These are phyloP conservation scores for Misgurnus mizolepis DNA, from an alignment of 2,113 vertebrate genomes.

Conservation along the genomic window DNA sequence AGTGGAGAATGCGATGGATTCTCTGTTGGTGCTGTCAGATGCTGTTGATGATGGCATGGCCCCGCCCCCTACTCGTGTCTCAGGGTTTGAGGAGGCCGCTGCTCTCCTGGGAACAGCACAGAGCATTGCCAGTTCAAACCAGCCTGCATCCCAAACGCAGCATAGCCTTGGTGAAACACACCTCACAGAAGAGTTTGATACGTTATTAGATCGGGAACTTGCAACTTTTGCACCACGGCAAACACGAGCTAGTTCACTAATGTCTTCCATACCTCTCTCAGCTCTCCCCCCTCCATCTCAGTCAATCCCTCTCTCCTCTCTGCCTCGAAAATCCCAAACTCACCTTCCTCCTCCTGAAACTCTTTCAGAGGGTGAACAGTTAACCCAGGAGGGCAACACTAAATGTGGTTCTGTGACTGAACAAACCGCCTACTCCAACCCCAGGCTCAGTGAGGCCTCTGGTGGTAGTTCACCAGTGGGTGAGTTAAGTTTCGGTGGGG, in stretches of 20 bases:
- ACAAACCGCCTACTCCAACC: neutral
- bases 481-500: constrained; percentile 50
- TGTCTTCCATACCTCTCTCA: constrained; percentile 14
- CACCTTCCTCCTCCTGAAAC: constrained; percentile 38
- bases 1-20: constrained; percentile 96
- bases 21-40: constrained; percentile 87
- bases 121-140: neutral
- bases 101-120: constrained; percentile 63
- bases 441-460: constrained; percentile 7
- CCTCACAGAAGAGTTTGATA: constrained; percentile 80
- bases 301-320: constrained; percentile 36
- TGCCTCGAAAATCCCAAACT: constrained; percentile 38
- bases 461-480: constrained; percentile 43
- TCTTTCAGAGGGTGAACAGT: constrained; percentile 65
- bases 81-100: constrained; percentile 77
- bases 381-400: constrained; percentile 49
- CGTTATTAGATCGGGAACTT: constrained; percentile 80
- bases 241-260: neutral
- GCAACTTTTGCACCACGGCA: constrained; percentile 56
- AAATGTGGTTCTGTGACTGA: constrained; percentile 45
- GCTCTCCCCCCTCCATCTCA: constrained; percentile 9
- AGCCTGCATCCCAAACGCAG: neutral
- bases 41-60: constrained; percentile 77
- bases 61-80: constrained; percentile 57
- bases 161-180: constrained; percentile 20